phyloP scores from a whole-genome alignment of 2,797 vertebrate species.

The Enteromius trimaculatus region DNA sequence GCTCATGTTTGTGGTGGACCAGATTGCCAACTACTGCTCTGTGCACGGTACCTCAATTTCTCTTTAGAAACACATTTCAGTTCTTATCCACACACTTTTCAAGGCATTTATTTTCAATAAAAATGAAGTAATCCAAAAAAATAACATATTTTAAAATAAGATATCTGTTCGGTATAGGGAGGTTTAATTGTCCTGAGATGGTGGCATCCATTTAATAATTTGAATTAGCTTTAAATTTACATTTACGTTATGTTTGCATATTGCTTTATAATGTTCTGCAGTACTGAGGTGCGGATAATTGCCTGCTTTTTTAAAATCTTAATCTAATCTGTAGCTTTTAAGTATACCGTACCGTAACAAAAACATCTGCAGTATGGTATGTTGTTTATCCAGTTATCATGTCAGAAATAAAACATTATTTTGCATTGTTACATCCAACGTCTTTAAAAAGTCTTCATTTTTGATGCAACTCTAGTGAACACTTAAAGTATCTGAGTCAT shows the following conservation, averaged over 20 bases:
- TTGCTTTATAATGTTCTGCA: no score
- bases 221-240: not conserved
- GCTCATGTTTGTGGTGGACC: slow-evolving; percentile 84
- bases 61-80: not conserved
- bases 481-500: not conserved
- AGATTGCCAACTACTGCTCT: slow-evolving; percentile 75
- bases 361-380: not conserved
- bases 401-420: not conserved
- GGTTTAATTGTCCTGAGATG: not conserved
- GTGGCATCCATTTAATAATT: not conserved
- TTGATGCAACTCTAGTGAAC: not conserved
- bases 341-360: not conserved
- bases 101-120: not conserved
- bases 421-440: not conserved
- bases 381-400: not conserved
- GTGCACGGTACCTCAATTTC: slow-evolving; percentile 64
- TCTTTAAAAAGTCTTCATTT: not conserved
- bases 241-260: no score
- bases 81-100: not conserved
- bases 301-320: no score
- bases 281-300: no score
- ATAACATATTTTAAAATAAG: no score
- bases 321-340: no score
- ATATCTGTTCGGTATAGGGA: not conserved
- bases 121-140: not conserved